Conservation (phyloP, 2,113 vertebrate species). For the Symphodus melops region DNA sequence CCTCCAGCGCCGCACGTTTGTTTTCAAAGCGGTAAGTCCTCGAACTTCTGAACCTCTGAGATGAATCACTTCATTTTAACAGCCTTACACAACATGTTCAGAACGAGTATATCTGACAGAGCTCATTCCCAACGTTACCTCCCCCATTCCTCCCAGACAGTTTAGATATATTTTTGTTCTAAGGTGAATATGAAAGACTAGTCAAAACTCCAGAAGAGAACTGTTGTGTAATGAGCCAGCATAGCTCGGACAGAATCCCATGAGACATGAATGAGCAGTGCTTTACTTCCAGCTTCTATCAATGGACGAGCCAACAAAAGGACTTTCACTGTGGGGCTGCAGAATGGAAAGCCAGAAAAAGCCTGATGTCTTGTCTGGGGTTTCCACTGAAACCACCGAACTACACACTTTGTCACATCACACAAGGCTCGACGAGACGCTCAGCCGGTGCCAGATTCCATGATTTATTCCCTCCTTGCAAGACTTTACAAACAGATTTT, state of each 20-base stretch:
- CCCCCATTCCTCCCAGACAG: not conserved
- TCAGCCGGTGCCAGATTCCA: slow-evolving; percentile 52
- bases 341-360: slow-evolving; percentile 58
- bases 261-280: slow-evolving; percentile 29
- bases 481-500: slow-evolving; percentile 63
- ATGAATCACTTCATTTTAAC: slow-evolving; percentile 19
- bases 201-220: slow-evolving; percentile 6
- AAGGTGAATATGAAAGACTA: not conserved
- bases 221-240: slow-evolving; percentile 5
- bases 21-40: not conserved
- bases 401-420: slow-evolving; percentile 66
- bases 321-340: slow-evolving; percentile 46
- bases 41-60: not conserved
- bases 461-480: slow-evolving; percentile 54
- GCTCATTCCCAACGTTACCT: not conserved
- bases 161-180: too few species aligned
- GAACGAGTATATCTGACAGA: not conserved
- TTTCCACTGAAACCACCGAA: slow-evolving; percentile 52
- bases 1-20: too few species aligned
- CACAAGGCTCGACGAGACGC: slow-evolving; percentile 42
- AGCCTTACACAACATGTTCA: not conserved
- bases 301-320: slow-evolving; percentile 61
- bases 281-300: slow-evolving; percentile 45
- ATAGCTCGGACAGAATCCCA: slow-evolving; percentile 27
- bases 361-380: slow-evolving; percentile 41